A percentile compares a stretch with the other conserved stretches of the same genome.
Evolutionary conservation across 2,797 vertebrate species (phyloP).

Genomic region (Phrynocephalus vlangalii): DNA sequence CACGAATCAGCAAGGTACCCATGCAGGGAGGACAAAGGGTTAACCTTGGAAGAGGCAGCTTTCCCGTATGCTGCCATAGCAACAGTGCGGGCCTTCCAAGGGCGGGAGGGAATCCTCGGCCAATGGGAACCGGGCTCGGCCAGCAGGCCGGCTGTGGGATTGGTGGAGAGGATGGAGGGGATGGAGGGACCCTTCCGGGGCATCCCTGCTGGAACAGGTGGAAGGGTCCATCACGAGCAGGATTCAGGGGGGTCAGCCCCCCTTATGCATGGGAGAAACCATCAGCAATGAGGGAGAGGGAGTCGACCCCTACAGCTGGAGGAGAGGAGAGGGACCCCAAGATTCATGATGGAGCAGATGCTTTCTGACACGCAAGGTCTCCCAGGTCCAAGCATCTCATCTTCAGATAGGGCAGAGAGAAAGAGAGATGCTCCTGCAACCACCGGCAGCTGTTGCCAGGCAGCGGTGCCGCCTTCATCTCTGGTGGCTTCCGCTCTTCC

Average conservation of each 20-base stretch:
- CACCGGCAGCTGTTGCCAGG: too few species aligned
- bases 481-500: too few species aligned
- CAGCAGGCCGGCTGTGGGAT: background rate
- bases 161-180: background rate
- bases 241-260: background rate
- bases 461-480: too few species aligned
- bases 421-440: too few species aligned
- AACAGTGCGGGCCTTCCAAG: background rate
- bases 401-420: too few species aligned
- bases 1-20: background rate
- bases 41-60: background rate
- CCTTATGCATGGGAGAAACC: background rate
- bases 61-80: constrained; percentile 11
- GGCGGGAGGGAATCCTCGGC: background rate
- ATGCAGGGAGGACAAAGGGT: background rate
- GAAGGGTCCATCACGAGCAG: background rate
- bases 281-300: background rate
- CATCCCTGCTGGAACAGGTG: background rate
- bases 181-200: too few species aligned
- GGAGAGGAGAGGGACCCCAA: too few species aligned
- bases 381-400: too few species aligned
- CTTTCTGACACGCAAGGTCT: too few species aligned
- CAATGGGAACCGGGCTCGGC: background rate
- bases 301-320: background rate
- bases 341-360: too few species aligned